Conservation (phyloP, 2,113 vertebrate species). For the Centropus unirufus region DNA sequence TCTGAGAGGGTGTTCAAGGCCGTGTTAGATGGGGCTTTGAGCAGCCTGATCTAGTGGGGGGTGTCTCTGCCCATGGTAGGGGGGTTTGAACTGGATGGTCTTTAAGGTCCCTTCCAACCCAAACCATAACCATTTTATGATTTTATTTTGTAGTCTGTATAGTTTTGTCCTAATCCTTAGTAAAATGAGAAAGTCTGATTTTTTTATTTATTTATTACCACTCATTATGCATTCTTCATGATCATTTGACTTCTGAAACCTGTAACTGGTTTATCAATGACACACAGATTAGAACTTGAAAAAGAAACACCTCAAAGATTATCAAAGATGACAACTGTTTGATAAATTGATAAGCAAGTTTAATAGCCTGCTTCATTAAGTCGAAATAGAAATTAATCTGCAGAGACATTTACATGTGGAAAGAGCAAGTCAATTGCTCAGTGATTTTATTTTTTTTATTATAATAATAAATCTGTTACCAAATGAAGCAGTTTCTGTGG, state of each 20-base stretch:
- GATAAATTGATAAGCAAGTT: conserved; percentile 78
- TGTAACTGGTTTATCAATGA: conserved; percentile 68
- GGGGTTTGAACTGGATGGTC: too few relatives aligned
- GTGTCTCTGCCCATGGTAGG: too few relatives aligned
- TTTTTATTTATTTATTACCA: conserved; percentile 9
- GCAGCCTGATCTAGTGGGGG: too few relatives aligned
- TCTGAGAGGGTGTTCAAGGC: too few relatives aligned
- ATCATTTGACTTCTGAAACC: conserved; percentile 69
- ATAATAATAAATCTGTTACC: conserved; percentile 53
- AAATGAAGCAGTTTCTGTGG: conserved; percentile 13
- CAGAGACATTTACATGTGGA: conserved; percentile 65
- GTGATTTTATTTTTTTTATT: conserved; percentile 34
- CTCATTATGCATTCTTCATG: conserved; percentile 20
- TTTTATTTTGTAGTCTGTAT: not conserved
- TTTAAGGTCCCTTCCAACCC: too few relatives aligned
- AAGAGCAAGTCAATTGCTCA: conserved; percentile 52
- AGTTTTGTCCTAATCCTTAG: not conserved
- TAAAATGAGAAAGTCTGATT: not conserved
- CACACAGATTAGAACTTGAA: conserved; percentile 70
- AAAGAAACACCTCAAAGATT: conserved; percentile 78
- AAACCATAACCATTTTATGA: too few relatives aligned
- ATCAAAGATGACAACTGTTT: conserved; percentile 71
- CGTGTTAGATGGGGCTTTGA: too few relatives aligned
- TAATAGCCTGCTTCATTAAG: conserved; percentile 79
- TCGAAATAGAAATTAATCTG: conserved; percentile 74